Percentiles rank a stretch among this genome's conserved stretches.
Evolutionary conservation across 2,888 invertebrate genomes (phyloP).

Genomic region (Nowickia ferox): DNA sequence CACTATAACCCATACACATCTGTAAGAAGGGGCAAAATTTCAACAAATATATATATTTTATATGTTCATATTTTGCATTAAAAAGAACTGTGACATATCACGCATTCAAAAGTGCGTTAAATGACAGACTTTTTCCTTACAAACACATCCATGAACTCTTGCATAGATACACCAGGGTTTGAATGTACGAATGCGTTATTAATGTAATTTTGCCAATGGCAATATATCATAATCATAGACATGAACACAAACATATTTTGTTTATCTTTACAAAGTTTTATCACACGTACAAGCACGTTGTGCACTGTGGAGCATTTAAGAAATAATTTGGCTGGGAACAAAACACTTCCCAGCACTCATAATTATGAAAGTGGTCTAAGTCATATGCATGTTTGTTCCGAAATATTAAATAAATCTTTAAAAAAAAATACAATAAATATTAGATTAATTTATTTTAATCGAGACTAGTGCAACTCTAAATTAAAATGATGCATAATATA

Average conservation of each 20-base stretch:
- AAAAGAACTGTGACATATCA: slow-evolving; percentile 56
- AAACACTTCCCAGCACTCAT: too few species aligned
- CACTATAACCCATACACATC: not conserved
- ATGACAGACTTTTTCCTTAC: slow-evolving; percentile 43
- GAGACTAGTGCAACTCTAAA: too few species aligned
- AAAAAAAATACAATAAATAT: too few species aligned
- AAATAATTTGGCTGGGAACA: not conserved
- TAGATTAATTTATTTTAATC: too few species aligned
- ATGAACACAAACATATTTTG: slow-evolving; percentile 34
- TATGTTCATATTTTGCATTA: not conserved
- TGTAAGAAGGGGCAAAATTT: not conserved
- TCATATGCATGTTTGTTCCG: too few species aligned
- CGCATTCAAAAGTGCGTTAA: slow-evolving; percentile 61
- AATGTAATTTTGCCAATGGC: slow-evolving; percentile 74
- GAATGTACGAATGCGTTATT: slow-evolving; percentile 44
- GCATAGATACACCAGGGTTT: not conserved
- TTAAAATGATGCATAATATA: too few species aligned
- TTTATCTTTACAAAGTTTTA: slow-evolving; percentile 27
- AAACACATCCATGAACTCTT: slow-evolving; percentile 30
- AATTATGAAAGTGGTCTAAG: too few species aligned
- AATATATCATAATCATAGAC: slow-evolving; percentile 71
- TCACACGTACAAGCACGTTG: not conserved
- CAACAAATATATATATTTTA: not conserved
- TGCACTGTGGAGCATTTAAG: slow-evolving; percentile 1
- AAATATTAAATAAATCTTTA: too few species aligned